Conservation (phyloP, 2,113 vertebrate genomes). For the Marcusenius ussheri region DNA sequence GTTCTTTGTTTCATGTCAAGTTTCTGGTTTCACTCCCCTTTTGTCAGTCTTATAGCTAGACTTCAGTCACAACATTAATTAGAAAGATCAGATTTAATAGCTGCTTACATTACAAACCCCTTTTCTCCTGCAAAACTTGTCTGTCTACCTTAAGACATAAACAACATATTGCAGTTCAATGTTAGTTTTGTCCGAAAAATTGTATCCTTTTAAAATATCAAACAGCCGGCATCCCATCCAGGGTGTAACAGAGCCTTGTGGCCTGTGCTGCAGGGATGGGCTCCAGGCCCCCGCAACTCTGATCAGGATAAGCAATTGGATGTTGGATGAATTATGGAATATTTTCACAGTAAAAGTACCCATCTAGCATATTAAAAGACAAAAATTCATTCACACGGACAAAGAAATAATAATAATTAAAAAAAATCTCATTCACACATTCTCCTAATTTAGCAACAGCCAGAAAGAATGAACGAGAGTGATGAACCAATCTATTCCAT, state of each 20-base stretch:
- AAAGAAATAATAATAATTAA: neutral
- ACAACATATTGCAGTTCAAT: neutral
- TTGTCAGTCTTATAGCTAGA: neutral
- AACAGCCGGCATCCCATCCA: neutral
- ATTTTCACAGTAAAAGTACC: neutral
- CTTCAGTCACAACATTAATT: neutral
- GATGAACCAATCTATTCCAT: neutral
- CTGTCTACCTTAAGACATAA: neutral
- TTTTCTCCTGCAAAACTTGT: neutral
- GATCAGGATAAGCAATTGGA: neutral
- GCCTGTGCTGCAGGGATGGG: neutral
- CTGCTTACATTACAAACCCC: neutral
- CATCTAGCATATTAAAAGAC: neutral
- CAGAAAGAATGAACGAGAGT: neutral
- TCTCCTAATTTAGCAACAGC: neutral
- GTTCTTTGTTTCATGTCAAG: slow-evolving; percentile 39
- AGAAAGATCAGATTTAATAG: neutral
- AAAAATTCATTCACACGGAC: neutral
- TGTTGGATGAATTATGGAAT: neutral
- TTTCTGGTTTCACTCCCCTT: slow-evolving; percentile 12
- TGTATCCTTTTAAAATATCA: neutral
- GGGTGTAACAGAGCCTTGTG: neutral
- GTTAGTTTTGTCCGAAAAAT: neutral
- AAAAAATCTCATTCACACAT: neutral
- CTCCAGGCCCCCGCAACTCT: neutral